A percentile compares a stretch with the other conserved stretches of the same genome.
Conservation (phyloP, 2,888 invertebrate genomes). For the Agonum fuliginosum region DNA sequence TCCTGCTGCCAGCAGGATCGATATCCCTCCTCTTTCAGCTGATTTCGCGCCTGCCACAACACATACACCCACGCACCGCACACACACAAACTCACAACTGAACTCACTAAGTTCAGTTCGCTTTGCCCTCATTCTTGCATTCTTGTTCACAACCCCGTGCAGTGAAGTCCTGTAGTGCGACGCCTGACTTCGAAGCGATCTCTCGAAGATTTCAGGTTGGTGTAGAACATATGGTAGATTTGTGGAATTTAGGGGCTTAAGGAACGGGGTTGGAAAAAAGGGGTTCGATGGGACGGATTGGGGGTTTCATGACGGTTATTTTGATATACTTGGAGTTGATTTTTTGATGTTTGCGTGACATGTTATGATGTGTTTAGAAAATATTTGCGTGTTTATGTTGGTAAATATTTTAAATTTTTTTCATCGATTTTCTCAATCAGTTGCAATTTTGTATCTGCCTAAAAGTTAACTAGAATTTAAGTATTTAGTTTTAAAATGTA, state of each 20-base stretch:
- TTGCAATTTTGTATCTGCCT: no score
- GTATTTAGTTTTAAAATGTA: no score
- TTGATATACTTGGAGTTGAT: no score
- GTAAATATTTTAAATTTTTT: no score
- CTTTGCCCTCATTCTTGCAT: not conserved
- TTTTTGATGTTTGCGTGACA: no score
- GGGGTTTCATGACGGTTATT: no score
- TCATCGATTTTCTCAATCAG: no score
- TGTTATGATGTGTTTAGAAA: no score
- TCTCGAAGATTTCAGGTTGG: constrained; percentile 19
- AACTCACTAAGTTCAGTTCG: not conserved
- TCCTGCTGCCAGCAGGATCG: not conserved
- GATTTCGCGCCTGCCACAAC: constrained; percentile 18
- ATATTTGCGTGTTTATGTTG: no score
- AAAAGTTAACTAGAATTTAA: no score
- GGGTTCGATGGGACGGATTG: no score
- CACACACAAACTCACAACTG: not conserved
- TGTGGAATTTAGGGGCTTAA: not conserved
- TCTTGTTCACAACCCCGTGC: constrained; percentile 2
- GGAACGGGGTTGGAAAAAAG: no score
- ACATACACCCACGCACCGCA: not conserved
- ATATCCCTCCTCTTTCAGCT: constrained; percentile 14
- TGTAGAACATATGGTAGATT: constrained; percentile 5
- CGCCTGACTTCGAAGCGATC: not conserved
- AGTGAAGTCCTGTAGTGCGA: not conserved